Evolutionary conservation across 1,140 invertebrate species (phyloP), one percentile per base, ranked within the genome.

Genomic region (Drosophila ercepeae): DNA sequence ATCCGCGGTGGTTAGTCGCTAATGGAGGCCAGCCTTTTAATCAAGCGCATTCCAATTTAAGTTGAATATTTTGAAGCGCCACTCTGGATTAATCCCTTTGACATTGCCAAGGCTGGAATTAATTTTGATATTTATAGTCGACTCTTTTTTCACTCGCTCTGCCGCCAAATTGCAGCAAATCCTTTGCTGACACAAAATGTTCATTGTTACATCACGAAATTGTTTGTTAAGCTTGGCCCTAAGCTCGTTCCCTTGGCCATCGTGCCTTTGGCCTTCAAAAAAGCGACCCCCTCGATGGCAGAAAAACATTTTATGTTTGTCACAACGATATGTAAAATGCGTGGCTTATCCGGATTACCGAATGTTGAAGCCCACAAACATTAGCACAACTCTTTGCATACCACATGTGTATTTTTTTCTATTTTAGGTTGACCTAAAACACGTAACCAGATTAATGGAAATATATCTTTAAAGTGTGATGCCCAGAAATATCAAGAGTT

Each of bases 331-430:
- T 75, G 71, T 74, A 74, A 75, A 75, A 74, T 74, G 71, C 70
- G 59, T 74, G 70, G 71, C 71, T 75, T 75, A 75, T 75, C 71
- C 70, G 71, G 71, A 74, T 75, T 75, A 75, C 71, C 41, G 23
- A 45, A 58, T 74, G 60, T 48, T 67, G 48, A 13, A 74, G 59
- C 60, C 39, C 36, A 74, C 71, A 74, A 75, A 75, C 59, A 72
- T 72, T 71, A 74, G 71, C 60, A 49, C 39, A 51, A 32, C 34
- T 42, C 57, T 32, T 44, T 11, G 4, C n/a, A n/a, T 11, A 27
- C 3, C 19, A 7, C 50, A 23, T 50, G 7, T 34, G 23, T 2
- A 29, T 45, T 48, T 64, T 64, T 53, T 45, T 13, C 16, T 21
- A 19, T 45, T 34, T 27, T 16, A 4, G 21, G 39, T 9, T 49